These are phyloP conservation scores for Cetoscarus ocellatus DNA, from an alignment of 2,797 vertebrate genomes.

Conservation along the genomic window DNA sequence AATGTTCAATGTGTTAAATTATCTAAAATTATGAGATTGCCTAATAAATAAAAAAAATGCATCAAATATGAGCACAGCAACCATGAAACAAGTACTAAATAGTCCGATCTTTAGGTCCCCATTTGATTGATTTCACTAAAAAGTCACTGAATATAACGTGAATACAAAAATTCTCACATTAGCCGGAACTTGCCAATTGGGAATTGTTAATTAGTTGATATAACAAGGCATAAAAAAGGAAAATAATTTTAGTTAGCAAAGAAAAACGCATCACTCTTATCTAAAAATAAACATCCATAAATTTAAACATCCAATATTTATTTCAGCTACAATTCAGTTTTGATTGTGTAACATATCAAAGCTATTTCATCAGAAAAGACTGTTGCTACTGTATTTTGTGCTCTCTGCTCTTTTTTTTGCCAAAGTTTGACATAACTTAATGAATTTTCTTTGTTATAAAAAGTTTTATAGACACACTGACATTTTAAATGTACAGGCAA, in stretches of 20 bases:
- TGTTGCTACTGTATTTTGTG: constrained; percentile 62
- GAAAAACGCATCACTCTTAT: constrained; percentile 3
- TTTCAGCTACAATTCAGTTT: constrained; percentile 36
- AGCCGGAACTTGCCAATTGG: constrained; percentile 1
- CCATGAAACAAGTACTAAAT: too few species aligned
- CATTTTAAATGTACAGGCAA: background rate
- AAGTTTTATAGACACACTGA: background rate
- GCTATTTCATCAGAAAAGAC: constrained; percentile 43
- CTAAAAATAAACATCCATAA: constrained; percentile 36
- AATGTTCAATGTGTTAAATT: background rate
- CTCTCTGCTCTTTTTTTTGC: constrained; percentile 29
- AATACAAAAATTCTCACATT: constrained; percentile 27
- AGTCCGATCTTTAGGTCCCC: constrained; percentile 5
- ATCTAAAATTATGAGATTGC: background rate
- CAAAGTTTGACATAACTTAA: background rate
- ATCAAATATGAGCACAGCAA: background rate
- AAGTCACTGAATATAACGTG: constrained; percentile 56
- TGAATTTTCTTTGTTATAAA: background rate
- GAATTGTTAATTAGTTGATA: constrained; percentile 5
- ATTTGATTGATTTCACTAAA: constrained; percentile 31
- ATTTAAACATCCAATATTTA: constrained; percentile 26
- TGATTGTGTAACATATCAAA: constrained; percentile 37
- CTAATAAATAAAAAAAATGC: background rate
- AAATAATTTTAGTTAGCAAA: background rate
- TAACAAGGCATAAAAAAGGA: constrained; percentile 1